A percentile compares a stretch with the other conserved stretches of the same genome.
Conservation (phyloP, 2,888 invertebrate species). For the Leptura quadrifasciata region DNA sequence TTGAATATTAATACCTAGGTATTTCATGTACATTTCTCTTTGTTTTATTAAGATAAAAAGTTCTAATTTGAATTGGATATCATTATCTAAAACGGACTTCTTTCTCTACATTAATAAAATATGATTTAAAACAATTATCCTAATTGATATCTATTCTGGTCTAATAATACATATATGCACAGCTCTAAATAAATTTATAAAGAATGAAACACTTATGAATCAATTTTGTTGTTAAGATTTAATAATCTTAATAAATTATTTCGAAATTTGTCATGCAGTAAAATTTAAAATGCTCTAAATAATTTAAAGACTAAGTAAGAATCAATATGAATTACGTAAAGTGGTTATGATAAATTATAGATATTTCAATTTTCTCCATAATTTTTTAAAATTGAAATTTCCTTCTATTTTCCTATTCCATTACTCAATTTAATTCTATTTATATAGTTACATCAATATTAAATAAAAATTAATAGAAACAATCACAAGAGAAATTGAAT, state of each 20-base stretch:
- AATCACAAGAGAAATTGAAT: not conserved
- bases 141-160: conserved; percentile 19
- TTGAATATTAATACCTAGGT: too few species aligned
- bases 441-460: not conserved
- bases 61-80: too few species aligned
- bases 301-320: conserved; percentile 35
- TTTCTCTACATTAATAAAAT: conserved; percentile 20
- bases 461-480: not conserved
- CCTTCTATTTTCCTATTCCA: not conserved
- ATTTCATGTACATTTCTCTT: too few species aligned
- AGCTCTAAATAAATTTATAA: conserved; percentile 35
- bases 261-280: conserved; percentile 36
- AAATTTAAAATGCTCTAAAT: conserved; percentile 36
- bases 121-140: conserved; percentile 27
- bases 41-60: too few species aligned
- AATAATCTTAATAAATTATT: conserved; percentile 42
- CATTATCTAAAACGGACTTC: conserved; percentile 1
- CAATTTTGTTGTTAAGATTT: conserved; percentile 42
- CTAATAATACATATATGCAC: conserved; percentile 18
- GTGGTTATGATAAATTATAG: conserved; percentile 31
- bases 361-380: conserved; percentile 9
- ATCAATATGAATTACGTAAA: conserved; percentile 42
- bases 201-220: conserved; percentile 39
- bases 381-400: not conserved
- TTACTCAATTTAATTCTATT: not conserved